Evolutionary conservation across 2,797 vertebrate species (phyloP), one percentile per base, ranked within the genome.

Genomic region (Mallotus villosus): DNA sequence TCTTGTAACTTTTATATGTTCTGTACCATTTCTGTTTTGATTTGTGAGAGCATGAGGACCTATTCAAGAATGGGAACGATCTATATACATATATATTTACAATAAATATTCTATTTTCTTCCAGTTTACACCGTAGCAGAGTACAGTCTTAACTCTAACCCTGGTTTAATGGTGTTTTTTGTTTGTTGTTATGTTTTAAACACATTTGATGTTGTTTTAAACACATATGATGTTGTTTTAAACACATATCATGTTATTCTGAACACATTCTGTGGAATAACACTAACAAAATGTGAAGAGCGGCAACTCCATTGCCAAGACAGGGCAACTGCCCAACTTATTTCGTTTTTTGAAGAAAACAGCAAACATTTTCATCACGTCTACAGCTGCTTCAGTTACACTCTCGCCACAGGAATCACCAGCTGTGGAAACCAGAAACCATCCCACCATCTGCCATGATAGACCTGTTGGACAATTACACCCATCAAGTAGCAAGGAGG

Each of bases 391-490:
- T 5, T 59, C 53, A 71, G 57, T 67, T 71, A 74, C 60, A 34
- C 65, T 80, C 72, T 37, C 75, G 72, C 68, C 68, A 41, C 72
- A 62, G 73, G 62, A 70, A 27, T 71, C 63, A 53, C 82, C 85
- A 88, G 85, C 85, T 85, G 82, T 84, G 80, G 78, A 60, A 78
- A 73, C 69, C 66, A 41, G 51, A 73, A 71, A 78, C 59, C 73
- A 74, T 79, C 72, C 60, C 25, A 67, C 78, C 82, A 78, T 88
- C 82, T 82, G 81, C 74, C 74, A 63, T 62, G 71, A 75, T 65
- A 74, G 73, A 84, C 81, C 61, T 83, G 83, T 79, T 85, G 77
- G 83, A 67, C 69, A 78, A 76, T 82, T 81, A 84, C 65, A 74
- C 29, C 71, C 73, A 65, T 81, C 59, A 76, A 81, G 77, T 76